These are phyloP conservation scores for Drosophila orena DNA, from an alignment of 1,140 invertebrate species.

Conservation along the genomic window DNA sequence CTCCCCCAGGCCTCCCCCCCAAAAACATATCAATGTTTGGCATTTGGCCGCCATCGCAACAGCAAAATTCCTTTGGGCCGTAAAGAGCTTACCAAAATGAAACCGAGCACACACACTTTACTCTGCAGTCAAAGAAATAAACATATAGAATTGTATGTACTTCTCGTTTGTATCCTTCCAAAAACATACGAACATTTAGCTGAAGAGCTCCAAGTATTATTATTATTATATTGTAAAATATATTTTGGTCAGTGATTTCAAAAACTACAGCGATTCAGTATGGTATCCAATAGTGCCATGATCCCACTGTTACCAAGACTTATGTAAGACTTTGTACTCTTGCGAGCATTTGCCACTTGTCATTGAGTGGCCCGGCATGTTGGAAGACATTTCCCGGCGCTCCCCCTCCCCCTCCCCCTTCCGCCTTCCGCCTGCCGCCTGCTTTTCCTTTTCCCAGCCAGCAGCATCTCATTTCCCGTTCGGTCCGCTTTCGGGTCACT, in stretches of 20 bases:
- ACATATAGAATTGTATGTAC: background rate
- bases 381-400: conserved; percentile 21
- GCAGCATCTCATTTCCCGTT: conserved; percentile 73
- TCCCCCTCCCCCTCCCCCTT: background rate
- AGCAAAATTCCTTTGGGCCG: conserved; percentile 11
- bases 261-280: background rate
- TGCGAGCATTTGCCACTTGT: conserved; percentile 67
- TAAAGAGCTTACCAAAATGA: conserved; percentile 20
- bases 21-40: conserved; percentile 14
- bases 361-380: conserved; percentile 29
- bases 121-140: background rate
- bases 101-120: background rate
- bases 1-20: background rate
- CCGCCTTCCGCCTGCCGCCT: too few relatives aligned
- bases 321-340: conserved; percentile 41
- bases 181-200: too few relatives aligned
- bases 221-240: background rate
- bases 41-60: conserved; percentile 24
- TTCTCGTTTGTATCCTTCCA: too few relatives aligned
- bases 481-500: conserved; percentile 57
- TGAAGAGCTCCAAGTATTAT: background rate
- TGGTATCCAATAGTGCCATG: too few relatives aligned
- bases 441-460: conserved; percentile 30
- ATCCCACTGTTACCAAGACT: conserved; percentile 34
- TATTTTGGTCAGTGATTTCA: background rate